phyloP scores from a whole-genome alignment of 1,140 invertebrate genomes.

The Thalassaphorura encarpata region DNA sequence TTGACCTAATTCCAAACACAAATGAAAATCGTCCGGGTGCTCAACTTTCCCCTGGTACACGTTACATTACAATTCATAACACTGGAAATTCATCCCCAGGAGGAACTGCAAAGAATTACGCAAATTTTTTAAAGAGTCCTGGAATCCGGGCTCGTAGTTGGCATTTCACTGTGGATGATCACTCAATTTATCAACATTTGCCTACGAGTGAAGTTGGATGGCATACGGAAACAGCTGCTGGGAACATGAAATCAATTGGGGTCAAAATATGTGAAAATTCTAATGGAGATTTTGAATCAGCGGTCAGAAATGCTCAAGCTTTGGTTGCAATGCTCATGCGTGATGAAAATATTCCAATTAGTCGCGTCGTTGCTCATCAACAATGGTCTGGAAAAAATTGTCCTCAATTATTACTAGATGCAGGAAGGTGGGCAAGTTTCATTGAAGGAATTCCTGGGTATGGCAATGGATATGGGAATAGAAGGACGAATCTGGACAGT shows the following conservation, averaged over 20 bases:
- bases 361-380: conserved; percentile 6
- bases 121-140: conserved; percentile 10
- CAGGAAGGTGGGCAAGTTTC: conserved; percentile 1
- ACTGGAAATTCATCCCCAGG: conserved; percentile 4
- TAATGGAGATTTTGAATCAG: conserved; percentile 6
- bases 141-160: background rate
- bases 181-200: conserved; percentile 10
- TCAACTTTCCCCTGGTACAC: background rate
- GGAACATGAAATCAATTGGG: conserved; percentile 11
- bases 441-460: background rate
- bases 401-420: background rate
- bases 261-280: conserved; percentile 16
- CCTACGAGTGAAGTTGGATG: conserved; percentile 12
- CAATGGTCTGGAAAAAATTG: conserved; percentile 13
- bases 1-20: conserved; percentile 8
- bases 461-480: too few relatives aligned
- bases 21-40: conserved; percentile 12
- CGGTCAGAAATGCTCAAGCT: conserved; percentile 2
- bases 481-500: too few relatives aligned
- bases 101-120: background rate
- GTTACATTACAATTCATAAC: conserved; percentile 14
- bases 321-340: conserved; percentile 7
- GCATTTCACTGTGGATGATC: conserved; percentile 13
- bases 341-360: conserved; percentile 2
- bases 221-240: conserved; percentile 9